Evolutionary conservation across 2,797 vertebrate genomes (phyloP).

Genomic region (Gymnoscopelus braueri): DNA sequence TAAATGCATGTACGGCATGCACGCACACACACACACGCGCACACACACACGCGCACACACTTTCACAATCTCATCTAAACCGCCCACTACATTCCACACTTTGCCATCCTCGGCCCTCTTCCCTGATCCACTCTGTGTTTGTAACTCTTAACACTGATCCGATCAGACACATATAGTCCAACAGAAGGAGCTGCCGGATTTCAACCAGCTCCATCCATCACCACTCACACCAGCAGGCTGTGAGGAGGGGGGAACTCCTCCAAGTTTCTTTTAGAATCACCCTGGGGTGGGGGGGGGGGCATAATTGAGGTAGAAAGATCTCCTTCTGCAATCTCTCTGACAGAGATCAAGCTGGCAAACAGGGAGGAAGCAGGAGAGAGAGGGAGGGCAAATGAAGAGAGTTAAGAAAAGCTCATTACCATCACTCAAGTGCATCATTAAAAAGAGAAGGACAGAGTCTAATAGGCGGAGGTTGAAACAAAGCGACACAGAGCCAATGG

Average conservation of each 20-base stretch:
- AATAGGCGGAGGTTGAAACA: too few species aligned
- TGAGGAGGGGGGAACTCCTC: constrained; percentile 55
- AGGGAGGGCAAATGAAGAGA: constrained; percentile 25
- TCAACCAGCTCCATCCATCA: constrained; percentile 63
- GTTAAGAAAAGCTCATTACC: constrained; percentile 57
- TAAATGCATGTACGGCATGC: constrained; percentile 1
- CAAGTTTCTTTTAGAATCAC: constrained; percentile 50
- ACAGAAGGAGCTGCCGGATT: constrained; percentile 42
- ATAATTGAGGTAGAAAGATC: constrained; percentile 47
- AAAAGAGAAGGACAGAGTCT: constrained; percentile 26
- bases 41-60: constrained; percentile 13
- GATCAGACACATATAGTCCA: constrained; percentile 35
- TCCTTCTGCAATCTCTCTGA: constrained; percentile 43
- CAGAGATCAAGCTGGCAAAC: constrained; percentile 46
- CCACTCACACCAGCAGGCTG: constrained; percentile 46
- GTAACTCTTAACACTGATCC: constrained; percentile 38
- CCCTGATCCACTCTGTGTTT: constrained; percentile 28
- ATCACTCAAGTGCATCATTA: constrained; percentile 60
- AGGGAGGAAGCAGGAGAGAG: constrained; percentile 49
- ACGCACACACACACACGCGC: constrained; percentile 21
- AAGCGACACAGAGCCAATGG: too few species aligned
- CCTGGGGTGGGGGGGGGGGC: constrained; percentile 59
- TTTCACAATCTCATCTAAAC: constrained; percentile 19
- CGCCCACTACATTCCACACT: constrained; percentile 23
- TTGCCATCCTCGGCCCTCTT: constrained; percentile 22